Base-by-base conservation (phyloP, 2,888 invertebrate genomes). In the Therioaphis trifolii region DNA sequence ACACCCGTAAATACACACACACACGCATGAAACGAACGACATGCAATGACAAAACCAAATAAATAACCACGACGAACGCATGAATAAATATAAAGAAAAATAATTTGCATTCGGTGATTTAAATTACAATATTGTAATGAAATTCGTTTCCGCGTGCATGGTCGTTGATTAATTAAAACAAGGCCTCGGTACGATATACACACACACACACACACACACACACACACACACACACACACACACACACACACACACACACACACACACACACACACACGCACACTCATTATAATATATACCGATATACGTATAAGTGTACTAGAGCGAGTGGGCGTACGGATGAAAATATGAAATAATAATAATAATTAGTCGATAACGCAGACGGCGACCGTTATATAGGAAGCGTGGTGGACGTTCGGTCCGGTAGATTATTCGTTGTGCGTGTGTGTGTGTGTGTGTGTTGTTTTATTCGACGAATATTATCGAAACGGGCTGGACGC, bases 121-220 rank as follows among this genome's bases (percentile, higher is more conserved):
- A 15, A 79, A 79, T 71, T 43, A 79, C 69, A 71, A 71, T 71
- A 80, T 71, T 46, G 46, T 61, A 71, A 80, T 71, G 79, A 58
- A 71, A 43, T 79, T 79, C 79, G 52, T 55, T 69, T 52, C 24
- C 68, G 55, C 24, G 55, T 12, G 24, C 52, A 24, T 5, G 69
- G 43, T 15, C 68, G 68, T 79, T 79, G 78, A 79, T 80, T 80
- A 71, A 80, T 80, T 80, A 80, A 80, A 80, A 80, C 55, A 29
- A 61, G 46, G n/a, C 55, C 58, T 29, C 15, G 9, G 46, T 58
- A 71, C 79, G 58, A 24, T 27, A 61, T n/a, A 27, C n/a, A 58
- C 72, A 72, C 27, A 12, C 18, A 12, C 24, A 71, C 29, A 49
- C 3, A 18, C 24, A 58, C 15, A 43, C 14, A 4, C 43, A 24